phyloP scores from a whole-genome alignment of 2,888 invertebrate species.

The Drosophila tripunctata region DNA sequence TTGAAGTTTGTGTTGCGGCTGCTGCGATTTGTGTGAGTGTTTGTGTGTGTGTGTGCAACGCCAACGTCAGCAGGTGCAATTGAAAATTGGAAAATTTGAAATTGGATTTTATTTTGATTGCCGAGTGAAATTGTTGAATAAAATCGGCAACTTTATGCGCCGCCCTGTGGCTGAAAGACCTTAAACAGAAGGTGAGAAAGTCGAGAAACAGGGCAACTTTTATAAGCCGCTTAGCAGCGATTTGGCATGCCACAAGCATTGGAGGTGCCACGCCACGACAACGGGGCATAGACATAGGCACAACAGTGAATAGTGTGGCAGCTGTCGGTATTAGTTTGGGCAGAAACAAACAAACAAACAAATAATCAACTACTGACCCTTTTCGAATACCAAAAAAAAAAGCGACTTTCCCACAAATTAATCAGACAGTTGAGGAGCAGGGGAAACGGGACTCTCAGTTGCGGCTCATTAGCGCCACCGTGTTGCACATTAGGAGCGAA shows the following conservation, averaged over 20 bases:
- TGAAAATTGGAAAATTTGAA: conserved; percentile 11
- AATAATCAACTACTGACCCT: conserved; percentile 34
- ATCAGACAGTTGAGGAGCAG: conserved; percentile 45
- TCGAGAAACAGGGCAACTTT: conserved; percentile 36
- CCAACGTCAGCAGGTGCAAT: conserved; percentile 45
- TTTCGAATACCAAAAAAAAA: neutral
- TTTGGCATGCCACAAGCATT: conserved; percentile 35
- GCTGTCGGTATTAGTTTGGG: conserved; percentile 6
- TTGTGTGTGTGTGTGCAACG: conserved; percentile 26
- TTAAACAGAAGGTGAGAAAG: conserved; percentile 50
- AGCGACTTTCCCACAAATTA: conserved; percentile 67
- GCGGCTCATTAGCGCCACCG: conserved; percentile 66
- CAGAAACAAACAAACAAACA: conserved; percentile 13
- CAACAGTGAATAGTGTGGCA: conserved; percentile 53
- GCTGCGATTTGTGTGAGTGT: conserved; percentile 47
- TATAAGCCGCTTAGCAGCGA: conserved; percentile 54
- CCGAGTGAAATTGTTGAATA: conserved; percentile 21
- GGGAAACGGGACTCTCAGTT: conserved; percentile 23
- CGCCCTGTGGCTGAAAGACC: conserved; percentile 24
- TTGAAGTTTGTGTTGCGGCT: conserved; percentile 37
- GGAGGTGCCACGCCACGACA: neutral
- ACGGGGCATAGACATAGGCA: conserved; percentile 20
- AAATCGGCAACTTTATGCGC: conserved; percentile 54
- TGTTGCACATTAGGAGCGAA: conserved; percentile 6
- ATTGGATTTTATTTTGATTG: neutral